Conservation (phyloP, 2,113 vertebrate species). For the Pitta sordida region DNA sequence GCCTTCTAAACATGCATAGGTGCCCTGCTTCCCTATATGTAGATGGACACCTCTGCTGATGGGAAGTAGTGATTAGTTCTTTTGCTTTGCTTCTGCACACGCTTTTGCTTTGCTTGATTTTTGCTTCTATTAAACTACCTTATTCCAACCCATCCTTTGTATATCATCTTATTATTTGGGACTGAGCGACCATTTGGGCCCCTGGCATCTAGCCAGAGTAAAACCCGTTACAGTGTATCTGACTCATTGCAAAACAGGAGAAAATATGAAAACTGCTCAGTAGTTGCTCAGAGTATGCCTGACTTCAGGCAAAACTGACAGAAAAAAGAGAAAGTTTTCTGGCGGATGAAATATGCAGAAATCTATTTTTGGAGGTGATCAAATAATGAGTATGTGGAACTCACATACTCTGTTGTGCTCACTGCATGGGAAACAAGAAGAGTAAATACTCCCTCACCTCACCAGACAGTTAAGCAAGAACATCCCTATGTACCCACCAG, state of each 20-base stretch:
- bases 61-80: no score
- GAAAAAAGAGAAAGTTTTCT: not conserved
- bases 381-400: not conserved
- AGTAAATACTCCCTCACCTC: not conserved
- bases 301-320: constrained; percentile 12
- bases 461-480: not conserved
- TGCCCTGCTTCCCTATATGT: no score
- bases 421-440: not conserved
- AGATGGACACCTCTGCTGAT: no score
- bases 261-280: not conserved
- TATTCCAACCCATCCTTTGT: no score
- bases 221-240: no score
- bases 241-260: not conserved
- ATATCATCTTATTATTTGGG: no score
- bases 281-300: not conserved
- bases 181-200: no score
- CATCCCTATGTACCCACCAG: not conserved
- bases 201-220: no score
- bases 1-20: no score
- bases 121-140: no score
- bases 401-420: not conserved
- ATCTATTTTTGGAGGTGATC: not conserved
- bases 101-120: no score
- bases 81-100: no score
- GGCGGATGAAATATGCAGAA: not conserved